Evolutionary conservation across 2,888 invertebrate species (phyloP), one percentile per base, ranked within the genome.

Genomic region (Trichacis sp.): DNA sequence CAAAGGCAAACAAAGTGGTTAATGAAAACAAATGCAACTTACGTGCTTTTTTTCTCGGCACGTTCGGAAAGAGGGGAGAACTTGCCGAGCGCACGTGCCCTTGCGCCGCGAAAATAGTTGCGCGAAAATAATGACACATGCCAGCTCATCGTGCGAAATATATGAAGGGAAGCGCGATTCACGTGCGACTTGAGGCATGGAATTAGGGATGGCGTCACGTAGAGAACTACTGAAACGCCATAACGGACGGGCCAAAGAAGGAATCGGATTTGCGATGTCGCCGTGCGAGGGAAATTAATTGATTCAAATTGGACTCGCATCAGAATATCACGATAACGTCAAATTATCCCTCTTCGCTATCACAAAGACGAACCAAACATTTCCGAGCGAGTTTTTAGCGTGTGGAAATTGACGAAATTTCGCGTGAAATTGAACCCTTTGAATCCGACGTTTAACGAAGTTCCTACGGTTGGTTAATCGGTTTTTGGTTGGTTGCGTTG

Each of bases 101-200:
- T 29, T 60, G 59, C 65, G 71, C 68, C 73, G 75, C 77, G 68
- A 77, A 80, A 80, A 82, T 81, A 79, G 77, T 77, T 72, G 67
- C 70, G 75, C 75, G 71, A 77, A 79, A 80, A 78, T 80, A 81
- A 81, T 79, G 79, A 79, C 75, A 71, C 73, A 58, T 52, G 57
- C 54, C 66, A 52, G 48, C 38, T 52, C 55, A 24, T 40, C 43
- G 43, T 52, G 43, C 14, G 48, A 36, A 63, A 50, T 47, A 46
- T 63, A 46, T 14, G 36, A 11, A 46, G 18, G 52, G 30, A 24
- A 29, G 36, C 19, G 38, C 14, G 53, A 33, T 43, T 49, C 53
- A 36, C 42, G 33, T n/a, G 2, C 2, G 8, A 64, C 68, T 59
- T 59, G 45, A 48, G 68, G 69, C 70, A 60, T 50, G 64, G 71